Evolutionary conservation across 2,797 vertebrate genomes (phyloP).

Genomic region (Acanthurus lineatus): DNA sequence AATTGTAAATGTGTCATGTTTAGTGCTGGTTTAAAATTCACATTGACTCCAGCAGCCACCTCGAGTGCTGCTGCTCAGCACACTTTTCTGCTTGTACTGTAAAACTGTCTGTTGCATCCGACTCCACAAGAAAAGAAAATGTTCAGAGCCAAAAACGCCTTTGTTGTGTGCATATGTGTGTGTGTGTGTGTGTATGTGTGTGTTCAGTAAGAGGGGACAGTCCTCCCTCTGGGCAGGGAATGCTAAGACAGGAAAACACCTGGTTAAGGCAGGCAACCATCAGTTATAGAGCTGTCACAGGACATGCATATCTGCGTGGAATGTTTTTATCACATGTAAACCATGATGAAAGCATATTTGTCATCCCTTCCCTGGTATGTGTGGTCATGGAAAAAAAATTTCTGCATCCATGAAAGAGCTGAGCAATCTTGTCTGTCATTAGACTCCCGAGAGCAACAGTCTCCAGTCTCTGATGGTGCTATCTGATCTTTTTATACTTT

Average conservation of each 20-base stretch:
- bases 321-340: constrained; percentile 56
- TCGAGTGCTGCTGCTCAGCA: constrained; percentile 39
- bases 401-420: constrained; percentile 29
- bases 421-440: constrained; percentile 61
- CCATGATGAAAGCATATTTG: constrained; percentile 62
- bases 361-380: constrained; percentile 14
- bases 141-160: constrained; percentile 58
- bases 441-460: constrained; percentile 45
- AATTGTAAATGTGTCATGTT: constrained; percentile 62
- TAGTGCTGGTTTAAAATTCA: constrained; percentile 57
- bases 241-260: constrained; percentile 75
- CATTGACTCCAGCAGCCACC: constrained; percentile 40
- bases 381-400: constrained; percentile 20
- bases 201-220: constrained; percentile 51
- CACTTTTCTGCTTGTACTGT: constrained; percentile 40
- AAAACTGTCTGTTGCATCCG: constrained; percentile 55
- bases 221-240: constrained; percentile 70
- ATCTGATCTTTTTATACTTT: constrained; percentile 43
- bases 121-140: constrained; percentile 65
- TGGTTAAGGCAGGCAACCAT: constrained; percentile 69
- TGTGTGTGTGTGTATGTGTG: constrained; percentile 46
- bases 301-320: constrained; percentile 47
- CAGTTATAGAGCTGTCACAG: constrained; percentile 62
- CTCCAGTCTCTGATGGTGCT: constrained; percentile 39
- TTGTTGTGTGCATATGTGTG: constrained; percentile 56